A percentile compares a stretch with the other conserved stretches of the same genome.
These are phyloP conservation scores for Myodes glareolus DNA, from an alignment of 2,113 vertebrate genomes.

Conservation along the genomic window DNA sequence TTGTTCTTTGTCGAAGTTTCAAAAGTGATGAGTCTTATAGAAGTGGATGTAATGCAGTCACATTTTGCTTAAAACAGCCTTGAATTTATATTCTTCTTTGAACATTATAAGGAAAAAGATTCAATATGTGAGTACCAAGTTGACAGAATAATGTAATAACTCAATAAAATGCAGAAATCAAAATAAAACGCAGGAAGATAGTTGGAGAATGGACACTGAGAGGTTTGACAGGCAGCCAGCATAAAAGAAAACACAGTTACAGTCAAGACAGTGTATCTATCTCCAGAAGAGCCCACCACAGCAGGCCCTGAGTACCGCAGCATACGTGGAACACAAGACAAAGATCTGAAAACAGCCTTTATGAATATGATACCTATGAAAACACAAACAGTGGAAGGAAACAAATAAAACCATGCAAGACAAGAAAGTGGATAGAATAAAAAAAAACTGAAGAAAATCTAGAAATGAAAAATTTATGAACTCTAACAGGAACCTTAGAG, in stretches of 20 bases:
- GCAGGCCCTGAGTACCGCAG: not conserved
- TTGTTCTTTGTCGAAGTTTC: constrained; percentile 17
- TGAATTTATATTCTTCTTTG: constrained; percentile 48
- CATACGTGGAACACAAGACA: too few relatives aligned
- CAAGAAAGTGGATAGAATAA: not conserved
- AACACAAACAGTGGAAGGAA: not conserved
- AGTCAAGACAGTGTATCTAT: not conserved
- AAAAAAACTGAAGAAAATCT: not conserved
- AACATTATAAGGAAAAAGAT: not conserved
- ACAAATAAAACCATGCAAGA: not conserved
- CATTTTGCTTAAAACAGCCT: not conserved
- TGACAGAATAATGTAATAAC: not conserved
- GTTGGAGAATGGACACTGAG: not conserved
- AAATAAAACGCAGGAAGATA: constrained; percentile 16
- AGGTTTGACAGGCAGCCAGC: not conserved
- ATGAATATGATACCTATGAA: not conserved
- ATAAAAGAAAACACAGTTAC: not conserved
- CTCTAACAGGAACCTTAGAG: not conserved
- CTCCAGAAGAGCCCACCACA: not conserved
- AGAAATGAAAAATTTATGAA: not conserved
- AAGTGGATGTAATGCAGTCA: not conserved
- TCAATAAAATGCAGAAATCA: constrained; percentile 32
- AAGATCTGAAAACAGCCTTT: not conserved
- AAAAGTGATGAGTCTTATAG: constrained; percentile 41
- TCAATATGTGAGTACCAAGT: not conserved